A percentile compares a stretch with the other conserved stretches of the same genome.
phyloP scores from a whole-genome alignment of 2,797 vertebrate genomes.

The Takifugu ocellatus region DNA sequence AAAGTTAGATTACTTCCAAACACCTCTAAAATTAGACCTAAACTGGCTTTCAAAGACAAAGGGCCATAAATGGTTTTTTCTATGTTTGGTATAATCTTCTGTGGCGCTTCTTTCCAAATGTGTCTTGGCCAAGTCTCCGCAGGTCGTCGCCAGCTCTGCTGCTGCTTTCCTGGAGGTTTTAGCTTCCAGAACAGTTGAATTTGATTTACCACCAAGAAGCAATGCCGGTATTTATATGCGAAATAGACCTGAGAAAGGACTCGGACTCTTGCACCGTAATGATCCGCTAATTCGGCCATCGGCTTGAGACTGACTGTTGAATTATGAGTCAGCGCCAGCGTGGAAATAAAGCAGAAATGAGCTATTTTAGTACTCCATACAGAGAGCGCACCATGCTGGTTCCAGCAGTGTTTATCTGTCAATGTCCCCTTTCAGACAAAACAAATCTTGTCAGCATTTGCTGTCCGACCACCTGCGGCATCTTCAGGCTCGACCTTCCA shows the following conservation, averaged over 20 bases:
- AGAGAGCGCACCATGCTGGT: background rate
- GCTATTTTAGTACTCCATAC: background rate
- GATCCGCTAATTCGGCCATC: background rate
- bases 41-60: conserved; percentile 35
- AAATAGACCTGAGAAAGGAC: conserved; percentile 5
- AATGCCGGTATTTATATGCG: no score
- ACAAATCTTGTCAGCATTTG: background rate
- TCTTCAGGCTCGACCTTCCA: background rate
- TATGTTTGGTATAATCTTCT: no score
- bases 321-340: background rate
- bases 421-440: background rate
- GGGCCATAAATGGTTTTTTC: conserved; percentile 13
- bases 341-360: no score
- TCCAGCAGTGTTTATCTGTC: background rate
- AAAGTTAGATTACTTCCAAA: background rate
- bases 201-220: no score
- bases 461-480: background rate
- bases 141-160: conserved; percentile 7
- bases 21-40: conserved; percentile 39
- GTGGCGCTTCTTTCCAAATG: no score
- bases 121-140: conserved; percentile 9
- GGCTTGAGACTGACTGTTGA: background rate
- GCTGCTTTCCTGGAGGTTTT: background rate
- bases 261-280: background rate
- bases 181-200: no score